Base-by-base conservation (phyloP, 2,888 invertebrate species). In the Listrodromus nycthemerus region DNA sequence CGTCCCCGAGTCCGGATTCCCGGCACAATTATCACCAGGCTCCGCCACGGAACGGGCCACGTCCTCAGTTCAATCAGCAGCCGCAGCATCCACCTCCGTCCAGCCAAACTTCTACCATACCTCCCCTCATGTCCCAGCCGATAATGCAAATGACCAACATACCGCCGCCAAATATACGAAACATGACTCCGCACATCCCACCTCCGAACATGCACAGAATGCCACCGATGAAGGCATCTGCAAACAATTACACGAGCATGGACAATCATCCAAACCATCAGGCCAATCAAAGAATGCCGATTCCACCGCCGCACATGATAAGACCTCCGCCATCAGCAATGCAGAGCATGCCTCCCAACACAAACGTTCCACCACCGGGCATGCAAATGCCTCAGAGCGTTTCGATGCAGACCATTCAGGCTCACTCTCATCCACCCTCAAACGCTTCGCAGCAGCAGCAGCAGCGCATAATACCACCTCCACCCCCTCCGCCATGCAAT, bases 311-410 rank as follows among this genome's bases (percentile, higher is more conserved):
- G 8, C 87, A 88, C 21, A 84, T 88, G 73, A 87, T 80, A 50
- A 81, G 83, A 74, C 84, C 86, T 21, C 87, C 87, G n/a, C 87
- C 85, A 0, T 82, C 85, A 13, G 75, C 85, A 6, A 61, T 91
- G 30, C 91, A 90, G 48, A 89, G 74, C 65, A 88, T 92, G 82
- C 91, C 90, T 33, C 92, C 92, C 2, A 93, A 93, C 81, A 92
- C 93, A 8, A 92, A 91, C 61, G 87, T 93, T 61, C 92, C 94
- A 80, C 91, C 91, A n/a, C 90, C 86, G 0, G 82, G 87, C 7
- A 85, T 87, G 58, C 85, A 86, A 21, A 83, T 86, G 1, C 77
- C 84, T 16, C 86, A 66, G 33, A 85, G 69, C 55, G 78, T 82
- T 33, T 16, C 85, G 7, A 82, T 85, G 24, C 85, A 83, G 74